phyloP scores from a whole-genome alignment of 2,113 vertebrate genomes.

The Ciconia stormi region DNA sequence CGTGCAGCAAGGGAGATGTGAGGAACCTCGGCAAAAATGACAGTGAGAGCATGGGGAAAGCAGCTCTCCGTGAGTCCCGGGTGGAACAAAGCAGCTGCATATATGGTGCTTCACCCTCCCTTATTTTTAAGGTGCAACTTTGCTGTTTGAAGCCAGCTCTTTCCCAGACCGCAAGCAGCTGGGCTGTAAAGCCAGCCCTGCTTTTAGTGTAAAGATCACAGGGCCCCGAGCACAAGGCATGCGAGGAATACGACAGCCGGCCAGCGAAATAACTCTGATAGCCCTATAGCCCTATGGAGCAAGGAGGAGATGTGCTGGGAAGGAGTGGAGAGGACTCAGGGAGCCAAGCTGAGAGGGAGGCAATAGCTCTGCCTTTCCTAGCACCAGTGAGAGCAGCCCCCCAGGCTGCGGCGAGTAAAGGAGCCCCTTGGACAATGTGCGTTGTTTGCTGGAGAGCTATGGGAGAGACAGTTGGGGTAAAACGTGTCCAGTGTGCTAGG shows the following conservation, averaged over 20 bases:
- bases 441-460: background rate
- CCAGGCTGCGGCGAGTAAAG: rapidly evolving
- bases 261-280: background rate
- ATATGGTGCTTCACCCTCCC: background rate
- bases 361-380: background rate
- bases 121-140: background rate
- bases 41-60: background rate
- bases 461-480: background rate
- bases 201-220: slow-evolving; percentile 50
- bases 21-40: background rate
- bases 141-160: slow-evolving; percentile 46
- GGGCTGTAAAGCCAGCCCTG: slow-evolving; percentile 24
- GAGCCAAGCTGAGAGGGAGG: background rate
- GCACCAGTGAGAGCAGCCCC: background rate
- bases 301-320: background rate
- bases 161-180: slow-evolving; percentile 15
- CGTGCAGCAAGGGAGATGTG: background rate
- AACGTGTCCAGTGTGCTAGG: rapidly evolving
- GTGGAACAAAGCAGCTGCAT: background rate
- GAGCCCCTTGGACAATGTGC: background rate
- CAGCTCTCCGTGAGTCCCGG: background rate
- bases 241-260: slow-evolving; percentile 4
- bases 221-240: background rate
- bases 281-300: background rate
- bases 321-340: background rate